Conservation (phyloP, 2,797 vertebrate genomes). For the Heliangelus exortis region DNA sequence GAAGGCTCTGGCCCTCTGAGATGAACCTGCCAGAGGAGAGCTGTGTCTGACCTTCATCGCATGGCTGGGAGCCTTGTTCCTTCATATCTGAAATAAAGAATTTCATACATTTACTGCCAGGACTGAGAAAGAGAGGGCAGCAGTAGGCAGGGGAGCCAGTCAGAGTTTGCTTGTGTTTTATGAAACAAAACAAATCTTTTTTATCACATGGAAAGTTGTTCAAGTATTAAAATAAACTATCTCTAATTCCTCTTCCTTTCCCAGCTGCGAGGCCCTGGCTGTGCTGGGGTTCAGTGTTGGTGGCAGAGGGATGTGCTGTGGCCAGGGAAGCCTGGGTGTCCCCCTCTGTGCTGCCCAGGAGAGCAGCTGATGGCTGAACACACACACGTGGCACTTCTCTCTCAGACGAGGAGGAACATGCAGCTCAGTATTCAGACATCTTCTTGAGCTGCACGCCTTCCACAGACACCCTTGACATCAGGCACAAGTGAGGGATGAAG, state of each 20-base stretch:
- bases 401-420: fast-evolving
- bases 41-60: background rate
- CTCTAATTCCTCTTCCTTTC: background rate
- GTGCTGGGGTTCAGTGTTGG: fast-evolving
- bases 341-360: background rate
- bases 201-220: background rate
- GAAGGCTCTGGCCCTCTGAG: background rate
- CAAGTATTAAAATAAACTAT: background rate
- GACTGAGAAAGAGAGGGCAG: background rate
- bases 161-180: background rate
- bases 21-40: background rate
- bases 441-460: background rate
- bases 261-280: background rate
- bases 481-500: background rate
- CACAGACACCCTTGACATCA: background rate
- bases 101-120: background rate
- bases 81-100: background rate
- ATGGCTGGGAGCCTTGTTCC: background rate
- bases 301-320: background rate
- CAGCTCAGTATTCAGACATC: background rate
- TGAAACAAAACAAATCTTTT: background rate
- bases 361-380: background rate
- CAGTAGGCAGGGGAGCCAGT: background rate
- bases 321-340: background rate
- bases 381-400: too few relatives aligned